Conservation (phyloP, 92 coral and sea anemone genomes). For the Zoanthus sociatus region DNA sequence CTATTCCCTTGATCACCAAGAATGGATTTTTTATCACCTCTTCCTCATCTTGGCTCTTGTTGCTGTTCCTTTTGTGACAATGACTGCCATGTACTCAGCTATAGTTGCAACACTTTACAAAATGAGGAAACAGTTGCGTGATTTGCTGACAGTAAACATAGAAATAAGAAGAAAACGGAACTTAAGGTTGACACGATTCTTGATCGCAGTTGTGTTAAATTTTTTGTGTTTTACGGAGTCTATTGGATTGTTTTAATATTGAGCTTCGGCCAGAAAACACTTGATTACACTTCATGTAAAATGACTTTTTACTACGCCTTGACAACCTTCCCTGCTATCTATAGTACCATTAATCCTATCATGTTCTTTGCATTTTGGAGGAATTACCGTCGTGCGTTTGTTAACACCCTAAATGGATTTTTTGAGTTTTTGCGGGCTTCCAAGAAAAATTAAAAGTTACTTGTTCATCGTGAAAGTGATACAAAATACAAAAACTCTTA, state of each 20-base stretch:
- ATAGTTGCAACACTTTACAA: constrained; percentile 7
- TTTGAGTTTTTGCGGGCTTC: neutral
- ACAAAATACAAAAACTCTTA: neutral
- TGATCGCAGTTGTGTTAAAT: neutral
- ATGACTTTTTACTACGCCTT: neutral
- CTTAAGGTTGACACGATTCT: constrained; percentile 12
- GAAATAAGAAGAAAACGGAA: constrained; percentile 31
- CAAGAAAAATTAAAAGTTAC: neutral
- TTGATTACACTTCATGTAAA: constrained; percentile 3
- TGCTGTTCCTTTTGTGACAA: constrained; percentile 24
- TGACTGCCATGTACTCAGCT: constrained; percentile 23
- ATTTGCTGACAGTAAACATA: neutral
- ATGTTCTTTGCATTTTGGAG: constrained; percentile 29
- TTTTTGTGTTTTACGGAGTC: constrained; percentile 34
- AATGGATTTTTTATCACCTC: constrained; percentile 20
- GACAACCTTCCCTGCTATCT: constrained; percentile 14
- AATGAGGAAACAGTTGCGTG: neutral
- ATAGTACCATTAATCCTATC: constrained; percentile 29
- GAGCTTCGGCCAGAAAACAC: constrained; percentile 1
- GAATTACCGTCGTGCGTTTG: constrained; percentile 14
- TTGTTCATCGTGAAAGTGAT: neutral
- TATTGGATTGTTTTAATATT: constrained; percentile 16
- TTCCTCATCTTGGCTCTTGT: constrained; percentile 22
- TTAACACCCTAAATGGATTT: constrained; percentile 7
- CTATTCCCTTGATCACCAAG: neutral